A percentile compares a stretch with the other conserved stretches of the same genome.
phyloP scores from a whole-genome alignment of 2,113 vertebrate species.

The Tupaia chinensis region DNA sequence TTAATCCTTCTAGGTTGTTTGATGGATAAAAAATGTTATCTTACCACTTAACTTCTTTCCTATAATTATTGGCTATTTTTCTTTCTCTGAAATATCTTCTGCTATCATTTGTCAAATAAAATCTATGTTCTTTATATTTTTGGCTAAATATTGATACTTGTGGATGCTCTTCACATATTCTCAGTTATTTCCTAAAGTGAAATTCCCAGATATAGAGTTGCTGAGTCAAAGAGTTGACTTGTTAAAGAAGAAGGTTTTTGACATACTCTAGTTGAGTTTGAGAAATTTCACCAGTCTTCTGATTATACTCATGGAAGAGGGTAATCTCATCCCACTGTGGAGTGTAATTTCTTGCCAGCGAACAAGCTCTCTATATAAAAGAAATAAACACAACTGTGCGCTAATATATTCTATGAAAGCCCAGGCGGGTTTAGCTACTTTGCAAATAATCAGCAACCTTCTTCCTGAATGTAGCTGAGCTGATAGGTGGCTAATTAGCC shows the following conservation, averaged over 20 bases:
- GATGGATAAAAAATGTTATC: conserved; percentile 34
- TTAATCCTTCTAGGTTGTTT: conserved; percentile 43
- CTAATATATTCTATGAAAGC: neutral
- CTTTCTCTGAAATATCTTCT: conserved; percentile 50
- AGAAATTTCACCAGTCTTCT: conserved; percentile 33
- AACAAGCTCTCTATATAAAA: conserved; percentile 32
- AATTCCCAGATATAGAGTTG: conserved; percentile 39
- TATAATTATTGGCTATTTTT: conserved; percentile 47
- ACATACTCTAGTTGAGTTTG: conserved; percentile 31
- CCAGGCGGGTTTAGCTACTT: conserved; percentile 36
- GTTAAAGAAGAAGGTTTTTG: conserved; percentile 5
- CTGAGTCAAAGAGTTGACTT: neutral
- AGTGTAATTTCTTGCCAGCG: conserved; percentile 39
- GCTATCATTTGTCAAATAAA: conserved; percentile 49
- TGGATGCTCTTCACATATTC: neutral
- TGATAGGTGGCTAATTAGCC: conserved; percentile 14
- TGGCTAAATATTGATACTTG: conserved; percentile 37
- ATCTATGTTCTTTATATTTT: conserved; percentile 39
- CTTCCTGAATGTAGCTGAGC: conserved; percentile 36
- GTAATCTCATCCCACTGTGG: neutral
- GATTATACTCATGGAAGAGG: conserved; percentile 28
- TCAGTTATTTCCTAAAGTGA: conserved; percentile 53
- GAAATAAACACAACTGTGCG: conserved; percentile 19
- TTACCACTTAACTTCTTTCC: conserved; percentile 45
- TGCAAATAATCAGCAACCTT: conserved; percentile 47